Evolutionary conservation across 2,113 vertebrate genomes (phyloP), one percentile per base, ranked within the genome.

Genomic region (Pteronura brasiliensis): DNA sequence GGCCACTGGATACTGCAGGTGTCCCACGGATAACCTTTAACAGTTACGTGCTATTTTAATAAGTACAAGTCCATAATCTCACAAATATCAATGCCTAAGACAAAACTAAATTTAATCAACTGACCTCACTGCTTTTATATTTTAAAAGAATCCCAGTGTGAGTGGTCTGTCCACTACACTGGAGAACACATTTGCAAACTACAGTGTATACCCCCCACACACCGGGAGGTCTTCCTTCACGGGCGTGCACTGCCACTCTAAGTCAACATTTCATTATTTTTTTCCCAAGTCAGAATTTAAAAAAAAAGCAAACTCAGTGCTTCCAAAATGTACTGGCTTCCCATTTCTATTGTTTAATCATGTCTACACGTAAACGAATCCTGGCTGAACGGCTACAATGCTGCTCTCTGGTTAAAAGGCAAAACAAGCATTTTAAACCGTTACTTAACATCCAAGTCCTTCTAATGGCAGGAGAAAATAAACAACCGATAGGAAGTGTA

Each of bases 341-440:
- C 71, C 23, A 88, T 20, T 84, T 71, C 42, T 69, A 42, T 23
- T 84, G 23, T 55, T 88, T 65, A 89, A n/a, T 55, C 34, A 69
- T 7, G 23, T 83, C 57, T 47, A 34, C 6, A 23, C 44, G 69
- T 47, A 84, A 80, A 95, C 87, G 57, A 84, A 77, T 7, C 34
- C 61, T 29, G 27, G 11, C 18, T 72, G 67, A 76, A 71, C 4
- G 18, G 36, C 49, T 67, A 74, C 8, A 57, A 15, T 23, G 36
- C 23, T 20, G 27, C 76, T 88, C 52, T 59, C 95, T 80, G 15
- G 36, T 55, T 81, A 89, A 95, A 95, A 93, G 76, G 80, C 13
- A 86, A 39, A 20, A 61, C 4, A 25, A 29, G 4, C 42, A 96
- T 39, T 90, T 88, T 21, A 86, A 84, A 72, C 27, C 12, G 82